phyloP scores from a whole-genome alignment of 1,140 invertebrate species.

The Halictus rubicundus region DNA sequence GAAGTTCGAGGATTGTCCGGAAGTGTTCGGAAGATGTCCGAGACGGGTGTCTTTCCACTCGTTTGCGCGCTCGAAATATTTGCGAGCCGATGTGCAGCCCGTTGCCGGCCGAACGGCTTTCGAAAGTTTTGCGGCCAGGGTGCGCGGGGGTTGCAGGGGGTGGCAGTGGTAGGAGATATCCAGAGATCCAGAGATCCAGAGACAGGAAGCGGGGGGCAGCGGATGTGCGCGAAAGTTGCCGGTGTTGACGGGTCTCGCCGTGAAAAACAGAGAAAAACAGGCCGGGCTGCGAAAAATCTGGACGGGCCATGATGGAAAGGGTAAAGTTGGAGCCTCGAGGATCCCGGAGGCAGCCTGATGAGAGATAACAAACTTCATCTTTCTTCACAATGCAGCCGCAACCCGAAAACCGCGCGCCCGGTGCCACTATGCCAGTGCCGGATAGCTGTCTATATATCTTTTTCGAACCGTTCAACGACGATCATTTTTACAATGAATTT shows the following conservation, averaged over 20 bases:
- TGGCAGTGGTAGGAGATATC: no score
- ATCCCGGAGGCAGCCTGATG: slow-evolving; percentile 47
- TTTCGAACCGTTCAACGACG: no score
- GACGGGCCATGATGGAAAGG: slow-evolving; percentile 40
- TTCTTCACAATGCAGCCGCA: slow-evolving; percentile 17
- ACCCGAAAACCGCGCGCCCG: background rate
- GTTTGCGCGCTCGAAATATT: slow-evolving; percentile 58
- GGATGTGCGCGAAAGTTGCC: slow-evolving; percentile 40
- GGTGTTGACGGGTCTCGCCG: slow-evolving; percentile 28
- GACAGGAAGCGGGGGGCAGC: background rate
- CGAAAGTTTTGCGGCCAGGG: slow-evolving; percentile 34
- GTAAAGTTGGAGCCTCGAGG: slow-evolving; percentile 26
- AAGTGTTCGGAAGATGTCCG: background rate
- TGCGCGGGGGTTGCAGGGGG: background rate
- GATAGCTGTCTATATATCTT: no score
- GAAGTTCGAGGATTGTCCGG: background rate
- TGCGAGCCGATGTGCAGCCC: slow-evolving; percentile 32
- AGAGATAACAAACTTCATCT: slow-evolving; percentile 63
- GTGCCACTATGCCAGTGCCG: no score
- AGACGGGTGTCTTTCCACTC: slow-evolving; percentile 47
- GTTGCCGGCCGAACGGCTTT: slow-evolving; percentile 1
- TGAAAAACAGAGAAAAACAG: slow-evolving; percentile 52
- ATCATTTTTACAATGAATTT: no score
- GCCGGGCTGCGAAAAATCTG: slow-evolving; percentile 52
- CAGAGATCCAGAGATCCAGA: no score